phyloP scores from a whole-genome alignment of 2,888 invertebrate genomes.

The Sphecodes monilicornis region DNA sequence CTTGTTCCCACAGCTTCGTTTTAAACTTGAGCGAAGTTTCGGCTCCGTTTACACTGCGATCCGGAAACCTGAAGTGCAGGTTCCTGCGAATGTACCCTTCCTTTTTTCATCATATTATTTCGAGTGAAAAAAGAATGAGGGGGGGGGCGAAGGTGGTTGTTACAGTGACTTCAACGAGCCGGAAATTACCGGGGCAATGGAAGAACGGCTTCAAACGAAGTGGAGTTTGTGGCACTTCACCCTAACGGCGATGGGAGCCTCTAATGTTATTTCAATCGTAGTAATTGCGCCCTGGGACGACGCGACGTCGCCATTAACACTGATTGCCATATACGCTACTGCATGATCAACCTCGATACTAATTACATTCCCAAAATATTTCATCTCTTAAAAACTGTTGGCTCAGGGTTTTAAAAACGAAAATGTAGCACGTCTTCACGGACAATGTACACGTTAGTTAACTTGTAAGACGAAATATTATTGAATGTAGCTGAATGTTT shows the following conservation, averaged over 20 bases:
- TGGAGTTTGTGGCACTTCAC: neutral
- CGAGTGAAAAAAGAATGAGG: neutral
- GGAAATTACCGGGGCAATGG: slow-evolving; percentile 5
- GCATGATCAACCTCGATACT: neutral
- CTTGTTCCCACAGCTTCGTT: slow-evolving; percentile 1
- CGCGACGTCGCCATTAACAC: slow-evolving; percentile 28
- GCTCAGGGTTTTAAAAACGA: neutral
- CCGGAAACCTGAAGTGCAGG: slow-evolving; percentile 7
- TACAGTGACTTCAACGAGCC: slow-evolving; percentile 6
- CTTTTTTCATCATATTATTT: slow-evolving; percentile 13
- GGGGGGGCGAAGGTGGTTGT: neutral
- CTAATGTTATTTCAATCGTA: slow-evolving; percentile 7
- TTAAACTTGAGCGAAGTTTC: slow-evolving; percentile 10
- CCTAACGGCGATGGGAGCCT: neutral
- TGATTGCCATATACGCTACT: slow-evolving; percentile 12
- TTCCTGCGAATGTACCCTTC: neutral
- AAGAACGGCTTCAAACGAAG: slow-evolving; percentile 11
- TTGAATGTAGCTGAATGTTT: neutral
- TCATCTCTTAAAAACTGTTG: neutral
- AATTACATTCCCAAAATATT: neutral
- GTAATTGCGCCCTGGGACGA: neutral
- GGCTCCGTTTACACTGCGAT: slow-evolving; percentile 15
- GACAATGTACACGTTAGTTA: neutral
- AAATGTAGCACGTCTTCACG: neutral
- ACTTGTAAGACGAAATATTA: neutral